phyloP scores from a whole-genome alignment of 2,797 vertebrate genomes.

The Forpus xanthops region DNA sequence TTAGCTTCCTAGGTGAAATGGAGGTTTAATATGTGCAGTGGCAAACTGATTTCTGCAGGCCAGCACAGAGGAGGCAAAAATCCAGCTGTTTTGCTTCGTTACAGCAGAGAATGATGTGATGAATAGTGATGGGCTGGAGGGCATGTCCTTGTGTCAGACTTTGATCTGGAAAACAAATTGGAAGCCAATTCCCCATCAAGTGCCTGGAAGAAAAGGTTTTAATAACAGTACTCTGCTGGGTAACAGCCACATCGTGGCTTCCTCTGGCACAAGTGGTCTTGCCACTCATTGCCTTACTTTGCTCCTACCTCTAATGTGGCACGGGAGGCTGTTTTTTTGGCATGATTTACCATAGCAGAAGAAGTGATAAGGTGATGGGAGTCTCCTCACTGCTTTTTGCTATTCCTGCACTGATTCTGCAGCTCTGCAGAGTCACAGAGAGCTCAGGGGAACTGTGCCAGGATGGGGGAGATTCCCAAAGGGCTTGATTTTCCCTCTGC shows the following conservation, averaged over 20 bases:
- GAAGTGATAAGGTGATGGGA: background rate
- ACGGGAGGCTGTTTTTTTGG: background rate
- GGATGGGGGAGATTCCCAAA: background rate
- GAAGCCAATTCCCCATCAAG: background rate
- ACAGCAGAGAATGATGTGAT: background rate
- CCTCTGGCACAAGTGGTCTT: background rate
- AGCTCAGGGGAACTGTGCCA: background rate
- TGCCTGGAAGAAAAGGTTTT: background rate
- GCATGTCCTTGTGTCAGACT: background rate
- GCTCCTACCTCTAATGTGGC: background rate
- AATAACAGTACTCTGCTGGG: background rate
- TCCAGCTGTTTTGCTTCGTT: background rate
- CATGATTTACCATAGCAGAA: rapidly evolving
- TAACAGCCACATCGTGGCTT: background rate
- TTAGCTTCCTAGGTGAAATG: background rate
- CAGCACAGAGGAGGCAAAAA: background rate
- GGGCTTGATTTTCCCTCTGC: background rate
- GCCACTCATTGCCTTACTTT: background rate
- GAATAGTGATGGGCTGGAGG: background rate
- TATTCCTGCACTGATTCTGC: background rate
- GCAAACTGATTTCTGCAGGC: background rate
- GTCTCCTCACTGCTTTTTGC: background rate
- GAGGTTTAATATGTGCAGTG: background rate
- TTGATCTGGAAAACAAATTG: background rate
- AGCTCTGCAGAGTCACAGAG: background rate